These are phyloP conservation scores for Apocheima hispidaria DNA, from an alignment of 2,888 invertebrate genomes.

Conservation along the genomic window DNA sequence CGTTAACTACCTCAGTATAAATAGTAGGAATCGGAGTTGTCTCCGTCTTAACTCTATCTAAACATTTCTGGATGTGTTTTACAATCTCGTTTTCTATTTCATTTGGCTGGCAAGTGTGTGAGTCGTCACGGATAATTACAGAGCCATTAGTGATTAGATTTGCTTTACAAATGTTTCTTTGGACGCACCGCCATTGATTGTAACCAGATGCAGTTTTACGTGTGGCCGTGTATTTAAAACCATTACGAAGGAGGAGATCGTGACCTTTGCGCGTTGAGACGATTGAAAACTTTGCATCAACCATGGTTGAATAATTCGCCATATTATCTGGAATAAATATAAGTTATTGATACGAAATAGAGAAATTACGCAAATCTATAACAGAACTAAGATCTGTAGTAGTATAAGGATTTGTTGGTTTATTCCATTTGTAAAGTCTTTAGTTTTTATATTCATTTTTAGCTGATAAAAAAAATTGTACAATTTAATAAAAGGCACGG, in stretches of 20 bases:
- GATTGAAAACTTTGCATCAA: neutral
- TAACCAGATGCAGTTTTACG: neutral
- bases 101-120: constrained; percentile 1
- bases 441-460: too few relatives aligned
- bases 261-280: neutral
- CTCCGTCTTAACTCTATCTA: neutral
- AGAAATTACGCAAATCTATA: too few relatives aligned
- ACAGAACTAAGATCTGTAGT: too few relatives aligned
- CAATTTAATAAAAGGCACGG: too few relatives aligned
- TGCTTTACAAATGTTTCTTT: neutral
- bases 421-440: too few relatives aligned
- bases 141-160: neutral
- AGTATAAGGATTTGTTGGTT: too few relatives aligned
- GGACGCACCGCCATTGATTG: neutral
- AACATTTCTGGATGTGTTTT: constrained; percentile 4
- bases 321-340: neutral
- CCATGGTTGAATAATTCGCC: neutral
- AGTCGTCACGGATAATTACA: neutral
- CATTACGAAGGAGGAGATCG: neutral
- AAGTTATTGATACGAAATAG: neutral
- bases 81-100: constrained; percentile 5
- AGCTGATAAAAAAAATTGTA: too few relatives aligned
- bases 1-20: neutral
- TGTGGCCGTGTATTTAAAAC: neutral
- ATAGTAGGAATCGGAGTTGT: neutral